A percentile compares a stretch with the other conserved stretches of the same genome.
These are phyloP conservation scores for Kradibia gibbosae DNA, from an alignment of 1,140 invertebrate species.

Conservation along the genomic window DNA sequence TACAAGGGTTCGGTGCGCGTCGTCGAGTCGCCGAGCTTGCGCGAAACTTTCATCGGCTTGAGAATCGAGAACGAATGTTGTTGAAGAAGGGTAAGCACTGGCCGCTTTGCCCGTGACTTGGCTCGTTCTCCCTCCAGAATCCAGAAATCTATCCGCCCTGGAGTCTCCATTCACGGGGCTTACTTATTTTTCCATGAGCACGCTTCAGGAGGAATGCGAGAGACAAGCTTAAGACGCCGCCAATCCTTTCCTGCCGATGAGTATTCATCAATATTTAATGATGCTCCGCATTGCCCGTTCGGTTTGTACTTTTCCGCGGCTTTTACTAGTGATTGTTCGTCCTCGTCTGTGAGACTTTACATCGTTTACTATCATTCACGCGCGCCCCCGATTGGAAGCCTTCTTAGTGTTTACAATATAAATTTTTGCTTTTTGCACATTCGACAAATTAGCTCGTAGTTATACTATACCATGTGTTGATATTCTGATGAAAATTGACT, in stretches of 20 bases:
- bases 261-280: neutral
- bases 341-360: neutral
- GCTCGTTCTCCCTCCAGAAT: too few relatives aligned
- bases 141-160: too few relatives aligned
- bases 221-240: too few relatives aligned
- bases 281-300: neutral
- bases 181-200: too few relatives aligned
- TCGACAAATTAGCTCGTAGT: neutral
- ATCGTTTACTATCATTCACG: neutral
- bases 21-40: neutral
- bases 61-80: neutral
- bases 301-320: neutral
- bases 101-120: too few relatives aligned
- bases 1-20: neutral
- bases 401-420: neutral
- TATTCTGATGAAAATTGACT: too few relatives aligned
- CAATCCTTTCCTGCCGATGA: neutral
- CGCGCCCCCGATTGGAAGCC: neutral
- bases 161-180: too few relatives aligned
- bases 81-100: neutral
- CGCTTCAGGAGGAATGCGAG: too few relatives aligned
- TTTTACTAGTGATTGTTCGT: neutral
- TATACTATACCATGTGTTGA: too few relatives aligned
- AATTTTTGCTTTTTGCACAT: neutral
- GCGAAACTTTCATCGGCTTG: neutral